Evolutionary conservation across 64 coral and sea anemone species (phyloP).

Genomic region (Porites australiensis): DNA sequence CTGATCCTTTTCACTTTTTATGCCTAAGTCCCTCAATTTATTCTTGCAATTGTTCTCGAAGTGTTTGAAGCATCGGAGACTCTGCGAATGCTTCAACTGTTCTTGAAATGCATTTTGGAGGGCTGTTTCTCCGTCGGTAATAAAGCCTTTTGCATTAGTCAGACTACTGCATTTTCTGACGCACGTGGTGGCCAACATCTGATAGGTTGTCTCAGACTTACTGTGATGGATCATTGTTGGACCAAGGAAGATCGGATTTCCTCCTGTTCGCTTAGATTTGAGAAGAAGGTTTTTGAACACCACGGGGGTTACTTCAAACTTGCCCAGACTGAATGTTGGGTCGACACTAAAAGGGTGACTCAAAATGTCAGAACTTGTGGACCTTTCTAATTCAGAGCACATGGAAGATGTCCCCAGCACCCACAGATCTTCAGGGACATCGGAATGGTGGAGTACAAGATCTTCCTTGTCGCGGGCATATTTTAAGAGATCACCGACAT

Average conservation of each 20-base stretch:
- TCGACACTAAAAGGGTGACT: background rate
- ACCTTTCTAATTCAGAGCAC: slow-evolving; percentile 37
- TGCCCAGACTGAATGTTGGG: slow-evolving; percentile 8
- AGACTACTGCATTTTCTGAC: background rate
- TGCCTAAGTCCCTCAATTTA: slow-evolving; percentile 3
- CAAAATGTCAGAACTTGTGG: slow-evolving; percentile 22
- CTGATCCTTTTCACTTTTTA: slow-evolving; percentile 31
- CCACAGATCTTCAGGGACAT: slow-evolving; percentile 62
- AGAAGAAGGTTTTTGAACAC: background rate
- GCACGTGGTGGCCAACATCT: background rate
- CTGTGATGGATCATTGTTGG: slow-evolving; percentile 22
- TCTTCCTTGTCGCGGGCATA: slow-evolving; percentile 66
- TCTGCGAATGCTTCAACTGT: slow-evolving; percentile 1
- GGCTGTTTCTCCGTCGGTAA: slow-evolving; percentile 9
- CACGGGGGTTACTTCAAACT: background rate
- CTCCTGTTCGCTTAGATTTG: background rate
- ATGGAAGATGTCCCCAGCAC: slow-evolving; percentile 53
- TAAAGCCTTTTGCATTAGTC: slow-evolving; percentile 21
- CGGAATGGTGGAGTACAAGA: slow-evolving; percentile 56
- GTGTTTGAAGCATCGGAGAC: slow-evolving; percentile 44
- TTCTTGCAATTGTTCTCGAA: slow-evolving; percentile 43
- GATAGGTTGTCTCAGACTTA: background rate
- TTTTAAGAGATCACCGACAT: slow-evolving; percentile 50
- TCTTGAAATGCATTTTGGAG: slow-evolving; percentile 27
- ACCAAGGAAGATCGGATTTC: slow-evolving; percentile 31